A percentile compares a stretch with the other conserved stretches of the same genome.
Evolutionary conservation across 2,797 vertebrate genomes (phyloP).

Genomic region (Tiaroga cobitis): DNA sequence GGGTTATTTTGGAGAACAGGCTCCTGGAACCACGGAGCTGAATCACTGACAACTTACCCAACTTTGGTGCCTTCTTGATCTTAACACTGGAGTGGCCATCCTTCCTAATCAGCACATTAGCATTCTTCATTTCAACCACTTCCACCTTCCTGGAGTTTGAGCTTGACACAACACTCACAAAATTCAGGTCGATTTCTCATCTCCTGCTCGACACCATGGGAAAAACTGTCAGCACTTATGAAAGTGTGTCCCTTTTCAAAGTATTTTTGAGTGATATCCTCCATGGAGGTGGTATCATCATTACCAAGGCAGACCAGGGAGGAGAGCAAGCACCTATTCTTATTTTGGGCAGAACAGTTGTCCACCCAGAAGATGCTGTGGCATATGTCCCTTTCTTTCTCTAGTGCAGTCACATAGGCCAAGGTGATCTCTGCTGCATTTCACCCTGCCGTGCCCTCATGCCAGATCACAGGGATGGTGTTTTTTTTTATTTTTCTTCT

Average conservation of each 20-base stretch:
- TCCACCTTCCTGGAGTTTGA: not conserved
- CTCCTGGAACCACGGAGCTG: not conserved
- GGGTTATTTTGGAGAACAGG: not conserved
- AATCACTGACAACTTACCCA: not conserved
- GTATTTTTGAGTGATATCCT: not conserved
- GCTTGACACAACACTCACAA: not conserved
- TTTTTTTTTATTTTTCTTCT: not conserved
- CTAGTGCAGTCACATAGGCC: not conserved
- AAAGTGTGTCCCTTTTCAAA: not conserved
- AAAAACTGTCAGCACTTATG: not conserved
- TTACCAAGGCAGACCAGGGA: not conserved
- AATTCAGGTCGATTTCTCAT: not conserved
- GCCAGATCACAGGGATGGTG: not conserved
- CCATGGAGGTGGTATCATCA: not conserved
- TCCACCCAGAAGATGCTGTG: not conserved
- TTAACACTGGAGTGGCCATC: not conserved
- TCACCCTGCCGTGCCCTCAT: not conserved
- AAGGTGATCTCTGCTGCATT: not conserved
- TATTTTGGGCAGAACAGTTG: not conserved
- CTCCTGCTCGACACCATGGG: not conserved
- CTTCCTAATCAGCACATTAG: not conserved
- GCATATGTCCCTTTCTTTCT: not conserved
- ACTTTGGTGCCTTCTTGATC: not conserved
- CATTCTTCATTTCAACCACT: not conserved
- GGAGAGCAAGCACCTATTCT: not conserved